phyloP scores from a whole-genome alignment of 2,113 vertebrate genomes.

The Pseudopipra pipra region DNA sequence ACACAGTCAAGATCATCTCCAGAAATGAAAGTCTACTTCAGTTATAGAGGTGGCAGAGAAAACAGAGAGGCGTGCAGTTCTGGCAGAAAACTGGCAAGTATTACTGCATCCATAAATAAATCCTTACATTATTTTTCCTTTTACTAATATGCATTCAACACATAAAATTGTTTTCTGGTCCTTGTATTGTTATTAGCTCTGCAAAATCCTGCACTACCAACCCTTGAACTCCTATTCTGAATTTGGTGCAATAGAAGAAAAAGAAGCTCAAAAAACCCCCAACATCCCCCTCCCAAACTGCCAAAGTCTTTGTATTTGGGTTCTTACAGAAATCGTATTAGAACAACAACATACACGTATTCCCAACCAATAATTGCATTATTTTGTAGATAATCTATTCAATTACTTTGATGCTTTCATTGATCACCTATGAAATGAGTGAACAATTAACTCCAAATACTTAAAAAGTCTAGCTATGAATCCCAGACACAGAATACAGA shows the following conservation, averaged over 20 bases:
- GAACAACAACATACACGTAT: not conserved
- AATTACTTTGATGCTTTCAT: not conserved
- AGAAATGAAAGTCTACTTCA: not conserved
- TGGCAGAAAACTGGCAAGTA: not conserved
- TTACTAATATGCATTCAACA: not conserved
- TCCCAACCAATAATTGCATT: not conserved
- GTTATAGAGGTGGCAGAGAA: not conserved
- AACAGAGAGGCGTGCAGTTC: not conserved
- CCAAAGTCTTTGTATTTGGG: not conserved
- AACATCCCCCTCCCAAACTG: accelerated
- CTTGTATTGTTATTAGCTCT: not conserved
- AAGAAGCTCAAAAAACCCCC: not conserved
- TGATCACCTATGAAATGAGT: not conserved
- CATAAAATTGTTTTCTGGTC: not conserved
- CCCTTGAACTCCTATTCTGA: not conserved
- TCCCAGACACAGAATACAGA: not conserved
- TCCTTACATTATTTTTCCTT: not conserved
- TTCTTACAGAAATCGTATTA: not conserved
- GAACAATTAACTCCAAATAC: not conserved
- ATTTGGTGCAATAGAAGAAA: not conserved
- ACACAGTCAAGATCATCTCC: not conserved
- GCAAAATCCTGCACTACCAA: not conserved
- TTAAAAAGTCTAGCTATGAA: not conserved
- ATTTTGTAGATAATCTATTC: not conserved
- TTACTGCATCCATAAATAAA: not conserved